Evolutionary conservation across 2,113 vertebrate species (phyloP).

Genomic region (Misgurnus anguillicaudatus): DNA sequence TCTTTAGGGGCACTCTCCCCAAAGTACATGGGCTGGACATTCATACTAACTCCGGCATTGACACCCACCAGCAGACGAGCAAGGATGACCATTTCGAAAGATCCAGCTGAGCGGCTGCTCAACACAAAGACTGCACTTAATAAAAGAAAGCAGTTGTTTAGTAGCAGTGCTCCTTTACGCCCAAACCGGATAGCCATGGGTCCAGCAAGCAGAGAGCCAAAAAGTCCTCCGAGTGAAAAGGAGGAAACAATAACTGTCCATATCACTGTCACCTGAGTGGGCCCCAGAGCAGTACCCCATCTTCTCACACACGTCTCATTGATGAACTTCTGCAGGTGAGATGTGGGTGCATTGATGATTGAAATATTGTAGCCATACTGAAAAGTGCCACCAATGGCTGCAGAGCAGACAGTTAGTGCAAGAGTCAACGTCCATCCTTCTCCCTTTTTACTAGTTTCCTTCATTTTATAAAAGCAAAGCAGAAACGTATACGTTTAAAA

Average conservation of each 20-base stretch:
- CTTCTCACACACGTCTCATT: constrained; percentile 81
- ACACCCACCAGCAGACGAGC: constrained; percentile 82
- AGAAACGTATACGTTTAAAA: not conserved
- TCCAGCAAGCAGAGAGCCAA: constrained; percentile 81
- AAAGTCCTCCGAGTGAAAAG: constrained; percentile 82
- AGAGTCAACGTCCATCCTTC: constrained; percentile 70
- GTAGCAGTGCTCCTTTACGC: constrained; percentile 83
- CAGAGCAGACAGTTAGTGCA: constrained; percentile 78
- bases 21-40: constrained; percentile 90
- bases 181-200: constrained; percentile 81
- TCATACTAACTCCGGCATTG: constrained; percentile 86
- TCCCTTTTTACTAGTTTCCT: not conserved
- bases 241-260: constrained; percentile 85
- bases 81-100: constrained; percentile 86
- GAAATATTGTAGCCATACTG: constrained; percentile 92
- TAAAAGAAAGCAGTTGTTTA: constrained; percentile 83
- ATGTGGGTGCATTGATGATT: constrained; percentile 85
- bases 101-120: constrained; percentile 71
- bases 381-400: constrained; percentile 89
- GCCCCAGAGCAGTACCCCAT: constrained; percentile 67
- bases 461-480: constrained; percentile 17
- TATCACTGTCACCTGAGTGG: constrained; percentile 71
- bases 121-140: constrained; percentile 71
- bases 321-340: constrained; percentile 83
- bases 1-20: constrained; percentile 85